Evolutionary conservation across 2,888 invertebrate species (phyloP).

Genomic region (Koerneria pararmatus): DNA sequence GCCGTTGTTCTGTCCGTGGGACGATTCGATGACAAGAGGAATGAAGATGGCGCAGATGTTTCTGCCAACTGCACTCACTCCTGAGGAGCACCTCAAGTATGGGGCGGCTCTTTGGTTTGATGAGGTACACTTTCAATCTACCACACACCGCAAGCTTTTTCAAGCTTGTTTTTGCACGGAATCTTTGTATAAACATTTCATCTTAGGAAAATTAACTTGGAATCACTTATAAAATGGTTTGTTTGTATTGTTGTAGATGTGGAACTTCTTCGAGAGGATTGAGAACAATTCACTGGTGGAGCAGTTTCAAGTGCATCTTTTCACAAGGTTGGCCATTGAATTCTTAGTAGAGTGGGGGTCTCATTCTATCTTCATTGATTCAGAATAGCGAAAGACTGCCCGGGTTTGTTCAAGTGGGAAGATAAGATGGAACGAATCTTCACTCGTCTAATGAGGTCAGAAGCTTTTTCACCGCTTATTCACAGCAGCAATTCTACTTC

Average conservation of each 20-base stretch:
- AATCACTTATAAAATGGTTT: too few species aligned
- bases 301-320: conserved; percentile 36
- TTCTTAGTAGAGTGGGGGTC: background rate
- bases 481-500: too few species aligned
- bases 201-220: too few species aligned
- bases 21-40: conserved; percentile 62
- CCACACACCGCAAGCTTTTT: too few species aligned
- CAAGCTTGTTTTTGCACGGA: too few species aligned
- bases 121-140: too few species aligned
- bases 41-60: conserved; percentile 73
- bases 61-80: conserved; percentile 70
- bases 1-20: conserved; percentile 76
- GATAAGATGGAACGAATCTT: conserved; percentile 72
- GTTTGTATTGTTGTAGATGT: too few species aligned
- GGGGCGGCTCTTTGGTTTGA: conserved; percentile 62
- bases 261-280: conserved; percentile 61
- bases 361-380: conserved; percentile 12
- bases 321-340: conserved; percentile 1
- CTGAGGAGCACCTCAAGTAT: conserved; percentile 32
- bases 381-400: conserved; percentile 44
- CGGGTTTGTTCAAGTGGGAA: conserved; percentile 76
- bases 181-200: too few species aligned
- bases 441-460: conserved; percentile 61
- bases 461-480: too few species aligned
- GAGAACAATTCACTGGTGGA: conserved; percentile 62